Evolutionary conservation across 2,888 invertebrate genomes (phyloP), one percentile per base, ranked within the genome.

Genomic region (Agonopterix alstromeriana): DNA sequence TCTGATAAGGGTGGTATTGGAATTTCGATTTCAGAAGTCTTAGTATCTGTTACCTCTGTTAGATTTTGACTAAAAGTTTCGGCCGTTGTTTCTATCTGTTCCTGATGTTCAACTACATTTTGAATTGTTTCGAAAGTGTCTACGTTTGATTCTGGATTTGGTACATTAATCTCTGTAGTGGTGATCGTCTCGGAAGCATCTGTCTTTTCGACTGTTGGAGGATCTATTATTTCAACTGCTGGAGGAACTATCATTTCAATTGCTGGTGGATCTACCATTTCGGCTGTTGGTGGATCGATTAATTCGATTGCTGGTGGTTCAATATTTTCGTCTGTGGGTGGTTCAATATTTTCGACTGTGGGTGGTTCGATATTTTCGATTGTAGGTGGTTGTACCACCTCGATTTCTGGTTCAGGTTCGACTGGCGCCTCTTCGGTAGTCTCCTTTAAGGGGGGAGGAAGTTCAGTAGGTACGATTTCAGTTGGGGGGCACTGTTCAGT

Each of bases 391-490:
- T 27, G 2, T 27, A 27, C 27, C 27, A 27, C 27, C 5, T 27
- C 10, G 10, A 36, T 17, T 40, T 46, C n/a, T 10, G 36, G 10
- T 40, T 43, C n/a, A 8, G 36, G 10, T 40, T 43, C 43, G 12
- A 11, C 52, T 43, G 58, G 49, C 49, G 50, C 48, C 46, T 61
- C 55, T 48, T 67, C 58, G n/a, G 8, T 40, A 46, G 56, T 49
- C 56, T 65, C 63, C 57, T 67, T 63, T 49, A 61, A 52, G 46
- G 67, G 56, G 61, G 60, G 51, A 48, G 69, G 53, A 55, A 57
- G 56, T 52, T 69, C 61, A 57, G 52, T 59, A 53, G 56, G 57
- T 49, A 58, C 60, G 50, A 12, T 42, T 41, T 45, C 45, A 12
- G 36, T 43, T 7, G 27, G 17, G 53, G 27, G 10, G 41, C 17